These are phyloP conservation scores for Tanaodytes sp. DNA, from an alignment of 2,888 invertebrate species.

Conservation along the genomic window DNA sequence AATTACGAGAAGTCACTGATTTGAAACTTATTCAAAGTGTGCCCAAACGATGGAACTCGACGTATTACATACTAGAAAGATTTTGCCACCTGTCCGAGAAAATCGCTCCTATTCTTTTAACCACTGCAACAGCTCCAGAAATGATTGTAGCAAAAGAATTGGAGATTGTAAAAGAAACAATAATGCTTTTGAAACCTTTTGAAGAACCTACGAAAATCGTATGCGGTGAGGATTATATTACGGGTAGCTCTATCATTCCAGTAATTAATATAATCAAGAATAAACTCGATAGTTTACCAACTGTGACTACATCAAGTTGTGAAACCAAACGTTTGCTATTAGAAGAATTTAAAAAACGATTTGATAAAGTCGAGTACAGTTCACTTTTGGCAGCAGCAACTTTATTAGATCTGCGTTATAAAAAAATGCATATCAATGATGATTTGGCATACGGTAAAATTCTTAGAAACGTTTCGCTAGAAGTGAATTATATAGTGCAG, in stretches of 20 bases:
- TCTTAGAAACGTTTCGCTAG: not conserved
- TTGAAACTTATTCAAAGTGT: constrained; percentile 11
- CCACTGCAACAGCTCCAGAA: not conserved
- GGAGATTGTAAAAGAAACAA: not conserved
- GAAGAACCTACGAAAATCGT: constrained; percentile 6
- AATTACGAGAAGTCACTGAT: not conserved
- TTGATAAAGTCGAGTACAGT: not conserved
- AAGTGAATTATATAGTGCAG: no score
- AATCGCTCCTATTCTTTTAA: not conserved
- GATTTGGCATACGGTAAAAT: not conserved
- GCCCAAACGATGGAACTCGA: constrained; percentile 41
- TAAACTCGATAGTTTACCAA: not conserved
- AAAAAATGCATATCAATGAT: constrained; percentile 30
- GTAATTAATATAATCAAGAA: not conserved
- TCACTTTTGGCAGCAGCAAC: not conserved
- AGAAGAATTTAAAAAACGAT: not conserved
- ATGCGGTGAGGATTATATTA: not conserved
- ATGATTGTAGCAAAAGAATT: not conserved
- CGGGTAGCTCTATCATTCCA: constrained; percentile 12
- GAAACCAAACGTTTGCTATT: not conserved
- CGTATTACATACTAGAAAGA: constrained; percentile 30
- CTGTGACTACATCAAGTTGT: not conserved
- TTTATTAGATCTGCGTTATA: constrained; percentile 35
- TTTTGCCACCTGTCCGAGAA: constrained; percentile 15
- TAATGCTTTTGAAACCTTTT: constrained; percentile 10